Percentiles rank a stretch among this genome's conserved stretches.
Conservation (phyloP, 2,113 vertebrate genomes). For the Paradisaea rubra region DNA sequence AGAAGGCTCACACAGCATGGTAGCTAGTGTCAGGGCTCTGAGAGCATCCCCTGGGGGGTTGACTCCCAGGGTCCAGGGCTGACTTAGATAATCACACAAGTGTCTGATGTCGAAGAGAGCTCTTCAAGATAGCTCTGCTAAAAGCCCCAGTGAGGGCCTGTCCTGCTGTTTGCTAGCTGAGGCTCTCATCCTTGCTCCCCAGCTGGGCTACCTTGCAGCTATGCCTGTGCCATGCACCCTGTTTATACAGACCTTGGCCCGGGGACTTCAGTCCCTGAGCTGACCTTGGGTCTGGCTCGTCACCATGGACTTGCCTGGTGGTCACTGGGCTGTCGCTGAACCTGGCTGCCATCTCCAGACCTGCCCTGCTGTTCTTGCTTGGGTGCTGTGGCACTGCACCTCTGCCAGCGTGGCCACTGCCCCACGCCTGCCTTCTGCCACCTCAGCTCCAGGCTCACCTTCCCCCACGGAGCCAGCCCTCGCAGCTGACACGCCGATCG, state of each 20-base stretch:
- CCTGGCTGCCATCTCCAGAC: neutral
- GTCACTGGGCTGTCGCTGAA: neutral
- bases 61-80: neutral
- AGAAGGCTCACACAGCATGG: neutral
- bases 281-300: fast-evolving
- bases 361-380: neutral
- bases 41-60: neutral
- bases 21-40: neutral
- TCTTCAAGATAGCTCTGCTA: neutral
- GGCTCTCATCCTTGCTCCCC: neutral
- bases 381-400: neutral
- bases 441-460: neutral
- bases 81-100: neutral
- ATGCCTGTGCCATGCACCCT: neutral
- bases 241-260: neutral
- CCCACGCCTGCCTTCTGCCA: neutral
- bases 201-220: neutral
- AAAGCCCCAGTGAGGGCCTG: neutral
- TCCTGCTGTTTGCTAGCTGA: neutral
- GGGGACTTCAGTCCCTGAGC: neutral
- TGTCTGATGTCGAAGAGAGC: neutral
- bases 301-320: neutral
- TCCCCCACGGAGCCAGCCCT: neutral
- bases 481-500: fast-evolving
- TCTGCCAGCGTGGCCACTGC: neutral